Base-by-base conservation (phyloP, 2,797 vertebrate species). In the Hozukius guyotensis region DNA sequence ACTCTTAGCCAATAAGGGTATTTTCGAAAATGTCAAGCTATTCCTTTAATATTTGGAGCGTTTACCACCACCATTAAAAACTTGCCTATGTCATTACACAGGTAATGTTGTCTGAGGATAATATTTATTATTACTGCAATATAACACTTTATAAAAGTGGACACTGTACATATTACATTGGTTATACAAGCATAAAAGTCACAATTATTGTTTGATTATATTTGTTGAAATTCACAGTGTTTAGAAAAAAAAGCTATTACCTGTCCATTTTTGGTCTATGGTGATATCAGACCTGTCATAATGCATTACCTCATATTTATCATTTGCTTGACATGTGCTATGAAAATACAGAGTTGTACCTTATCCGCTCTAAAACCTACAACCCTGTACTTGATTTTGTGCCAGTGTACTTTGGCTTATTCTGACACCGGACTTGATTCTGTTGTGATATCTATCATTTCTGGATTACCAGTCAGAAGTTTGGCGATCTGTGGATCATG, bases 141-240 rank as follows among this genome's bases (percentile, higher is more conserved):
- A 88, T 72, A 86, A 85, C 88, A 91, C 87, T 92, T 93, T 92
- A 93, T 91, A 91, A 94, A 94, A 92, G 83, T 94, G 89, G 87
- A 81, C 52, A 80, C 38, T 69, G 49, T 73, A 72, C 27, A 63
- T 85, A 82, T 89, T 87, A 29, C 68, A 42, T 80, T n/a, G 75
- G 64, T 87, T 89, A 93, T 77, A 87, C 22, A 64, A 72, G 75
- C 83, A 82, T 77, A 82, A 67, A 79, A 82, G 62, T 82, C 73
- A 79, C 57, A 75, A 74, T 52, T 59, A 77, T 53, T 66, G 29
- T 65, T 78, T 18, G 29, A 61, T 75, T 67, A 88, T 76, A 63
- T 74, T 8, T 65, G 53, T 31, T 77, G 63, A 87, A 87, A 83
- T 93, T 94, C 91, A 94, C 93, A 94, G 93, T 91, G 80, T 88